These are phyloP conservation scores for Hipposideros armiger DNA, from an alignment of 2,113 vertebrate genomes.

Conservation along the genomic window DNA sequence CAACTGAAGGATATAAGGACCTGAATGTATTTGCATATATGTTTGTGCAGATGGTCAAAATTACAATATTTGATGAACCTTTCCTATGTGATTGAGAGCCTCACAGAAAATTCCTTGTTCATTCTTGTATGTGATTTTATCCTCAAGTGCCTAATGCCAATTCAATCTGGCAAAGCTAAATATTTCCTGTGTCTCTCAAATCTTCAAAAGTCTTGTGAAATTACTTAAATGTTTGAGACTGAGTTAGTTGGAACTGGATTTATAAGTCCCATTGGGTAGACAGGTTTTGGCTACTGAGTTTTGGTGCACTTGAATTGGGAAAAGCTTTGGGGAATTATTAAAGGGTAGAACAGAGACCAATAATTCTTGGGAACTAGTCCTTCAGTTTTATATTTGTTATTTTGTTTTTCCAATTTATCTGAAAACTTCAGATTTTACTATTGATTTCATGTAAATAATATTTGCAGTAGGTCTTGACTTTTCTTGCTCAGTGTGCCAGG, in stretches of 20 bases:
- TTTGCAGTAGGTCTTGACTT: slow-evolving; percentile 6
- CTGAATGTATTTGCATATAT: background rate
- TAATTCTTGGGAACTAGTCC: background rate
- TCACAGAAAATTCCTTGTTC: background rate
- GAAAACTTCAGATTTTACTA: background rate
- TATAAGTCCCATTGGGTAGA: background rate
- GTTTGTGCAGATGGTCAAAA: background rate
- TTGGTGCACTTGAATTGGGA: background rate
- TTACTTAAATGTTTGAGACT: background rate
- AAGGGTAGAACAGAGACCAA: background rate
- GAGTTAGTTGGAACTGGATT: background rate
- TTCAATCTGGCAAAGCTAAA: slow-evolving; percentile 13
- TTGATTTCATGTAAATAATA: slow-evolving; percentile 8
- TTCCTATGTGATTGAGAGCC: background rate
- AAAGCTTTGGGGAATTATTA: background rate
- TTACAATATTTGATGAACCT: background rate
- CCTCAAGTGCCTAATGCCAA: background rate
- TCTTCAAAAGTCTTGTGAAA: background rate
- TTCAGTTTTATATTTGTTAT: background rate
- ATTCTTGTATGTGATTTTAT: background rate
- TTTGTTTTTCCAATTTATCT: background rate
- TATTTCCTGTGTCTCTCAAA: background rate
- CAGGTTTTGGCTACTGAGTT: background rate
- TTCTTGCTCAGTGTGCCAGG: background rate
- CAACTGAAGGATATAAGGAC: background rate